Base-by-base conservation (phyloP, 1,140 invertebrate species). In the Polyergus mexicanus region DNA sequence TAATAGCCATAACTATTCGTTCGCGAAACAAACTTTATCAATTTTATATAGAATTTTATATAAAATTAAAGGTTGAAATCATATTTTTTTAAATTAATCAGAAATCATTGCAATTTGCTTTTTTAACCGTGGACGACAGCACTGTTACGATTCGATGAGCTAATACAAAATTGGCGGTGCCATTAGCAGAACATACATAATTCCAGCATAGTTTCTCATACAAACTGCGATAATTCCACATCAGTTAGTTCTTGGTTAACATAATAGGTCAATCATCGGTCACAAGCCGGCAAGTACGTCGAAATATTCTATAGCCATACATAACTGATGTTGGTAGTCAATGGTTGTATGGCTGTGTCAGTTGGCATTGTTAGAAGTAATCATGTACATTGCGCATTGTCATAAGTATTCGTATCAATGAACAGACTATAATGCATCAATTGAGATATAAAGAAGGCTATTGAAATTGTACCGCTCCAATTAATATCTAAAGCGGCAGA, bases 231-330 rank as follows among this genome's bases (percentile, higher is more conserved):
- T 84, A 91, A 91, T 91, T 87, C 84, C 84, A 38, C 84, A 38
- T 56, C 81, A 87, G 85, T 88, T 88, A 83, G 80, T 69, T 60
- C 54, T 71, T 84, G 75, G 58, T 88, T 89, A 89, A 91, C 86
- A 91, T 89, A 90, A 91, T 88, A 72, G 90, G 68, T 89, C 91
- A 90, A 90, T 92, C 89, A 78, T 76, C 63, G 58, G 32, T 47
- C 47, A 22, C 7, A n/a, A 56, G 51, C 51, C 19, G 32, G 25
- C 44, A 66, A 38, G 22, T 38, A 38, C 58, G 56, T 58, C 54
- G 68, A 83, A 83, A 83, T 83, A 51, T 83, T n/a, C 68, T 62
- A 44, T 72, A 83, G 58, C 66, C 72, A 58, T 58, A 60, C 19
- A 38, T 81, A 81, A 81, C 66, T 41, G 38, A 83, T 44, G 28